These are phyloP conservation scores for Galleria mellonella DNA, from an alignment of 1,140 invertebrate genomes.

Conservation along the genomic window DNA sequence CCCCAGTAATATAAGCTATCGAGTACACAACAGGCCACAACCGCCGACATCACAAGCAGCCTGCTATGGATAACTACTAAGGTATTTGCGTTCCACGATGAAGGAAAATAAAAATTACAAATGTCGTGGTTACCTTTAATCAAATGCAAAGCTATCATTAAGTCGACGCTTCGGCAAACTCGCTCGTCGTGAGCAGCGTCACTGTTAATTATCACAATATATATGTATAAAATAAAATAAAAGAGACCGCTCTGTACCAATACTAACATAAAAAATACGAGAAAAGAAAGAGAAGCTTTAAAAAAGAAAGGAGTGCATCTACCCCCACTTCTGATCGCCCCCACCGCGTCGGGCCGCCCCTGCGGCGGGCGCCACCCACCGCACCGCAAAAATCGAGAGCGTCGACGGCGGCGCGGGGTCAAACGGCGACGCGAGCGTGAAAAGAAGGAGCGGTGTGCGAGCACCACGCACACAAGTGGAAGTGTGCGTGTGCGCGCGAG, in stretches of 20 bases:
- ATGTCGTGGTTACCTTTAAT: conserved; percentile 65
- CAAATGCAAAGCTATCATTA: conserved; percentile 71
- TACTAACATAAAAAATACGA: conserved; percentile 70
- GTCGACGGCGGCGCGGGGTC: conserved; percentile 60
- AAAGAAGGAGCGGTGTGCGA: conserved; percentile 64
- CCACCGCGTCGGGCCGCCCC: conserved; percentile 45
- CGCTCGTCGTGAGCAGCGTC: conserved; percentile 60
- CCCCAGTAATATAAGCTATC: conserved; percentile 38
- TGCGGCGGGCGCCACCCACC: conserved; percentile 59
- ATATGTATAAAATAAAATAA: conserved; percentile 70
- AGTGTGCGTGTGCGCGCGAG: conserved; percentile 52
- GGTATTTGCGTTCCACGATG: conserved; percentile 13
- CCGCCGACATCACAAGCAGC: conserved; percentile 22
- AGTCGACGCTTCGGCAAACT: conserved; percentile 54
- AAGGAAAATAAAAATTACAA: conserved; percentile 57
- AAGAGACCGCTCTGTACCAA: conserved; percentile 64
- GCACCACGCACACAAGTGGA: conserved; percentile 35
- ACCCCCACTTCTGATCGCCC: conserved; percentile 46
- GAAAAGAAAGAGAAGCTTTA: conserved; percentile 73
- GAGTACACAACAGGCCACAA: conserved; percentile 38
- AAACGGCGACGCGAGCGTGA: conserved; percentile 68
- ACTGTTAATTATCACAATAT: conserved; percentile 72
- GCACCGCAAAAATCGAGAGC: conserved; percentile 70
- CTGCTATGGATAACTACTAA: conserved; percentile 16
- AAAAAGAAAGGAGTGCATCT: conserved; percentile 72